Evolutionary conservation across 2,113 vertebrate genomes (phyloP).

Genomic region (Alligator mississippiensis): DNA sequence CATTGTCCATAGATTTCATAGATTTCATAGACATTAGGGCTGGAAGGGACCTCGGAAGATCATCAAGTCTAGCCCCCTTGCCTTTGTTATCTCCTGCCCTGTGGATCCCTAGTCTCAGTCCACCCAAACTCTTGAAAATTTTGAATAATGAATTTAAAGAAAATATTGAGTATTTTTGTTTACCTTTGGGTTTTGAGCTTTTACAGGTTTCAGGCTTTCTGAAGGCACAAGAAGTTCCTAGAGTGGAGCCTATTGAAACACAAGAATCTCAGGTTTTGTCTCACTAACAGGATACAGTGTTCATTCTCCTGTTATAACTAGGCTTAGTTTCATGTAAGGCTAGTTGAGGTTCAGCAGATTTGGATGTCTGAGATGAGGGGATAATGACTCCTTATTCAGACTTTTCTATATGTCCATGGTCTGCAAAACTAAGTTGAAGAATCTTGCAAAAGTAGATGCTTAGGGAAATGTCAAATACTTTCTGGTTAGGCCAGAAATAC

Average conservation of each 20-base stretch:
- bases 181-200: neutral
- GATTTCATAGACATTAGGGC: too few relatives aligned
- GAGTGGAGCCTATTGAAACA: too few relatives aligned
- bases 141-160: neutral
- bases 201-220: neutral
- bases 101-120: neutral
- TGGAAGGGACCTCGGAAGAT: too few relatives aligned
- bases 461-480: neutral
- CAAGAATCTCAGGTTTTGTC: too few relatives aligned
- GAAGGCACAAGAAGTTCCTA: too few relatives aligned
- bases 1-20: too few relatives aligned
- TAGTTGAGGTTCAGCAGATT: too few relatives aligned
- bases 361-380: neutral
- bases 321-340: neutral
- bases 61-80: neutral
- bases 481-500: neutral
- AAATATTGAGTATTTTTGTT: neutral
- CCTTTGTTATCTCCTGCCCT: neutral
- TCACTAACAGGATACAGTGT: too few relatives aligned
- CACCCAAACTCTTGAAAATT: neutral
- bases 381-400: neutral
- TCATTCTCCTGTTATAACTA: neutral
- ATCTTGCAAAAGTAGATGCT: neutral
- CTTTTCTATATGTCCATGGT: neutral
- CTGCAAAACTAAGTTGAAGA: neutral